Percentiles rank a stretch among this genome's conserved stretches.
Conservation (phyloP, 2,888 invertebrate genomes). For the Tenthredo scrophulariae region DNA sequence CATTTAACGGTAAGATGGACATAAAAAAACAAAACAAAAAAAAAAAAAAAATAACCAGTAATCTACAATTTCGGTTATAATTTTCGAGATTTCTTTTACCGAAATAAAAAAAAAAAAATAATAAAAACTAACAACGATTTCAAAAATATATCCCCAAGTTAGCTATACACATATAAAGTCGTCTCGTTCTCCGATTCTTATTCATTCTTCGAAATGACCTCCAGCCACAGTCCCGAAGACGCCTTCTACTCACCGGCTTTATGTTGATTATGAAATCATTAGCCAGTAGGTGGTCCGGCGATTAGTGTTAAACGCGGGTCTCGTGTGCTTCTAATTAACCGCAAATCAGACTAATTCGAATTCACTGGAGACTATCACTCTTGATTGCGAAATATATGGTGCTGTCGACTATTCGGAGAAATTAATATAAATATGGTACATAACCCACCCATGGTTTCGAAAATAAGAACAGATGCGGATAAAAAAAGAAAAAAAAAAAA, state of each 20-base stretch:
- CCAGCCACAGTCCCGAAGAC: not conserved
- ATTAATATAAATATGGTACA: not conserved
- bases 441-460: no score
- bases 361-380: not conserved
- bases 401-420: not conserved
- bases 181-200: not conserved
- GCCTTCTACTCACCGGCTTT: not conserved
- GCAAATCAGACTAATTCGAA: slow-evolving; percentile 9
- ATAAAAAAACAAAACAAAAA: no score
- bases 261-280: slow-evolving; percentile 70
- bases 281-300: slow-evolving; percentile 70
- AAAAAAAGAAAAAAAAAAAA: no score
- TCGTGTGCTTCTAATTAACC: slow-evolving; percentile 30
- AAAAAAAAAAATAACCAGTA: no score
- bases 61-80: no score
- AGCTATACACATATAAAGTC: not conserved
- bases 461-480: no score
- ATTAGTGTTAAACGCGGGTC: slow-evolving; percentile 61
- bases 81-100: no score
- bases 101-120: no score
- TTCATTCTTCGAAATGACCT: not conserved
- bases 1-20: not conserved
- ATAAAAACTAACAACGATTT: not conserved
- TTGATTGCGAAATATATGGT: not conserved
- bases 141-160: not conserved